phyloP scores from a whole-genome alignment of 2,113 vertebrate genomes.

The Vombatus ursinus region DNA sequence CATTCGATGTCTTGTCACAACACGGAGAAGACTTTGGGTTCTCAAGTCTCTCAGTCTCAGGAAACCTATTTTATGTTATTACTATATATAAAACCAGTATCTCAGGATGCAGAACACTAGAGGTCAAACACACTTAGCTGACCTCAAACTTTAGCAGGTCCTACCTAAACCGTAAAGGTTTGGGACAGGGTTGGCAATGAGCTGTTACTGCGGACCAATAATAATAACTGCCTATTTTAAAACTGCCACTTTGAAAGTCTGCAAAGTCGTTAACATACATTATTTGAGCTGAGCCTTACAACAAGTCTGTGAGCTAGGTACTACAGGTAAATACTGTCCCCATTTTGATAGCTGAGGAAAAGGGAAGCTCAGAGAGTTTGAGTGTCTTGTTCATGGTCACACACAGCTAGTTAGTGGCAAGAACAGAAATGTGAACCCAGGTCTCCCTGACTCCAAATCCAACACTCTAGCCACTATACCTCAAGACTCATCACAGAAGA shows the following conservation, averaged over 20 bases:
- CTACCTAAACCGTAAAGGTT: not conserved
- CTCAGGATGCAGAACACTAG: not conserved
- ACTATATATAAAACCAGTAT: not conserved
- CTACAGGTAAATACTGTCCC: not conserved
- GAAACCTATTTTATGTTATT: not conserved
- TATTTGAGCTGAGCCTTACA: not conserved
- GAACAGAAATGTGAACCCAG: not conserved
- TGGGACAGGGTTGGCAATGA: not conserved
- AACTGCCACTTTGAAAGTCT: no score
- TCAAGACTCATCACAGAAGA: not conserved
- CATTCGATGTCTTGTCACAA: not conserved
- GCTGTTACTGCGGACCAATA: not conserved
- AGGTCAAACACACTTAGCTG: not conserved
- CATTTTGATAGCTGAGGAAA: not conserved
- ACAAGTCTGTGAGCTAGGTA: not conserved
- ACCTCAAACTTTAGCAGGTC: not conserved
- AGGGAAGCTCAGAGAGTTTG: no score
- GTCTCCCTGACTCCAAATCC: not conserved
- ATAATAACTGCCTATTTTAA: not conserved
- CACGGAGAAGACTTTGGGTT: not conserved
- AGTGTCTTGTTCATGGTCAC: not conserved
- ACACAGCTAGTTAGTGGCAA: not conserved
- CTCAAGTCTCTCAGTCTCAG: not conserved
- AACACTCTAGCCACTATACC: not conserved
- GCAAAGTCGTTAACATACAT: not conserved